Conservation (phyloP, 2,888 invertebrate species). For the Amorpha juglandis region DNA sequence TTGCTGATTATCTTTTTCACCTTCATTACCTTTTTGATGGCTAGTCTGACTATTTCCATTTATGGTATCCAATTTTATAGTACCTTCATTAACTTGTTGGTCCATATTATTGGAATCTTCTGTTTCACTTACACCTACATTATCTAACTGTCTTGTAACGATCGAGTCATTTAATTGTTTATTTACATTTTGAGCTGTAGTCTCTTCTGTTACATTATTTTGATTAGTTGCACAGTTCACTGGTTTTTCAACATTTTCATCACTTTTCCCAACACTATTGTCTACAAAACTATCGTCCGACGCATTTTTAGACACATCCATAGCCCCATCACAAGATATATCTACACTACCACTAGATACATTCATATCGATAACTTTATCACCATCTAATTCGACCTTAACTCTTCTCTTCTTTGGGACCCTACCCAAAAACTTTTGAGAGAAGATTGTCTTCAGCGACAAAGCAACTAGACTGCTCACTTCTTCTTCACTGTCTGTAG, state of each 20-base stretch:
- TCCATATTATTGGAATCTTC: neutral
- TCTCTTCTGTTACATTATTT: conserved; percentile 15
- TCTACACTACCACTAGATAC: conserved; percentile 42
- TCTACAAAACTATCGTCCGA: conserved; percentile 50
- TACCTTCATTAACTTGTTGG: neutral
- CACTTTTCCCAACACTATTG: conserved; percentile 36
- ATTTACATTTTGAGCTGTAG: neutral
- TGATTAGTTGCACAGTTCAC: conserved; percentile 32
- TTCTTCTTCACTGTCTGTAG: conserved; percentile 43
- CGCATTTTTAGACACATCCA: neutral
- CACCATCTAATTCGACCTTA: conserved; percentile 45
- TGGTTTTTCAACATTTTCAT: neutral
- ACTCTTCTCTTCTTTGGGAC: conserved; percentile 56
- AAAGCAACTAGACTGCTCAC: conserved; percentile 53
- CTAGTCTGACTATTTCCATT: neutral
- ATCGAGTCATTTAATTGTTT: neutral
- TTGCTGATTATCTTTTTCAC: no score
- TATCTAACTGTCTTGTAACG: neutral
- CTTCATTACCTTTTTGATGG: no score
- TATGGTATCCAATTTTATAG: neutral
- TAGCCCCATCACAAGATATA: neutral
- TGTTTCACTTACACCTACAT: neutral
- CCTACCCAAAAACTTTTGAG: conserved; percentile 56
- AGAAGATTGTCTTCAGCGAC: conserved; percentile 63
- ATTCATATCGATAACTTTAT: conserved; percentile 39